Base-by-base conservation (phyloP, 2,113 vertebrate species). In the Shinisaurus crocodilurus region DNA sequence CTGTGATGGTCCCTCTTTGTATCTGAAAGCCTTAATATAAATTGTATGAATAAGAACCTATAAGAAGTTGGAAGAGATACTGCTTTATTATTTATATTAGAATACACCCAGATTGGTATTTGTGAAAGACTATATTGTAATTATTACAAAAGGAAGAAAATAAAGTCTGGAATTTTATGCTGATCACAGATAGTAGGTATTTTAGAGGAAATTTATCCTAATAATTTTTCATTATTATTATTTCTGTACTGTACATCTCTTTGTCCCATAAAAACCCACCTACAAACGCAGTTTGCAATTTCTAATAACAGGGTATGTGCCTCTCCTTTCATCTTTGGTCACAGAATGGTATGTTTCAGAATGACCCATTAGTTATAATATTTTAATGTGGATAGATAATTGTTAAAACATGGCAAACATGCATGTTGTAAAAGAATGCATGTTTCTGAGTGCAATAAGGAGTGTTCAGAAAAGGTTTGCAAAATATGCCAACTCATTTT, bases 171-270 rank as follows among this genome's bases (percentile, higher is more conserved):
- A 86, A 90, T 88, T 93, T 94, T 94, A 89, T 96, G 87, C 82
- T 91, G 94, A 94, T 94, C 93, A 93, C 93, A 88, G 91, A 86
- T 84, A 85, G 92, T 86, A 43, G 57, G 25, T 81, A 65, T 96
- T 96, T 95, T 3, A 25, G 37, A 18, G 82, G 32, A 54, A 50
- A 81, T 93, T 96, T 94, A 87, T 18, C 2, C 18, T 90, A 93
- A 95, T 94, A 50, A 57, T 23, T 60, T 93, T 96, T 94, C 88
- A 91, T 82, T 92, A 82, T 92, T 93, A 77, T 63, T 94, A 92
- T 89, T 85, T 93, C 87, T 92, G 92, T 86, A 96, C 96, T 94
- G 92, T 90, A 81, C 77, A 91, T 91, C 93, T 94, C 95, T 96
- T 95, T 96, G 91, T 94, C 81, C 95, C 89, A 0, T 93, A 92